Evolutionary conservation across 2,888 invertebrate species (phyloP), one percentile per base, ranked within the genome.

Genomic region (Rhopalosiphum nymphaeae): DNA sequence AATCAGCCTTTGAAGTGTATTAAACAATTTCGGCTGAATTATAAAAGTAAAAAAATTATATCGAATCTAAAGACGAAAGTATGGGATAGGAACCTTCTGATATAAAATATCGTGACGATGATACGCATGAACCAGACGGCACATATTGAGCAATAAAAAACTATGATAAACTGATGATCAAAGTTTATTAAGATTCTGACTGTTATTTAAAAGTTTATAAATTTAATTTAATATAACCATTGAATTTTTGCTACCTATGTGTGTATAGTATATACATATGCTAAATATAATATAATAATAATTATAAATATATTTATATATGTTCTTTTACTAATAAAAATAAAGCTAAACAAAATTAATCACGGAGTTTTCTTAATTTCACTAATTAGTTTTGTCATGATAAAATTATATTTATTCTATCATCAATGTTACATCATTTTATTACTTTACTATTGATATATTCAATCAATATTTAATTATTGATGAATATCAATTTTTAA

Each of bases 1-100:
- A 9, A 67, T 87, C 42, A 21, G 87, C 42, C 49, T 92, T 92
- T 92, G 92, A 92, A 67, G 92, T 87, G 29, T 67, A 87, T 87
- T 87, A 87, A 87, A 87, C 67, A 87, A 92, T 87, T 87, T 87
- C 29, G 29, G 46, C 78, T 78, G n/a, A 46, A 61, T 49, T 78
- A 92, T 57, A 92, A 92, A 46, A 86, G 46, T 7, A 7, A 61
- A 86, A 86, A 3, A 1, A 56, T 36, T 11, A 26, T 13, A 5
- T 11, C 3, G 36, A 57, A 42, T 21, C 21, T 61, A 26, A 36
- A 92, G 7, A 78, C n/a, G 5, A 3, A n/a, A 91, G 36, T 57
- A 56, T 1, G 84, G 7, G 16, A 2, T 36, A 88, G 4, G 4
- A 42, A 26, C 42, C 36, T 1, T 42, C 42, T 29, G 7, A 90